Evolutionary conservation across 2,797 vertebrate species (phyloP).

Genomic region (Melanotaenia maccullochi): DNA sequence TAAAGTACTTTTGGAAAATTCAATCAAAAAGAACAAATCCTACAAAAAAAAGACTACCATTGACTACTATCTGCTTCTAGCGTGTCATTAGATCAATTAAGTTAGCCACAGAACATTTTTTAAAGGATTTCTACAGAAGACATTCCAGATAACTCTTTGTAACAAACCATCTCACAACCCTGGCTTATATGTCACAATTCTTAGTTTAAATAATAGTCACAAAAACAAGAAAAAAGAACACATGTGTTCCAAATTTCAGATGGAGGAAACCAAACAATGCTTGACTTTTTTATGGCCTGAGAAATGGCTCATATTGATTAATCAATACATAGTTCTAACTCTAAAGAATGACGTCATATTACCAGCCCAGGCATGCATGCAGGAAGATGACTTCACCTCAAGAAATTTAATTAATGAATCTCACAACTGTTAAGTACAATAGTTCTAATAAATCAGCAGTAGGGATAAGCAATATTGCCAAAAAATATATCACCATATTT

Average conservation of each 20-base stretch:
- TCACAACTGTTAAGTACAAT: slow-evolving; percentile 53
- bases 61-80: neutral
- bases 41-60: neutral
- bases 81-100: neutral
- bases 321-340: neutral
- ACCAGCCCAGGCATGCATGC: neutral
- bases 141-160: neutral
- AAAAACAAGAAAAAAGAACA: neutral
- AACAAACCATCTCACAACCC: neutral
- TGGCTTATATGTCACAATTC: neutral
- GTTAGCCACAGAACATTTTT: neutral
- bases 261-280: neutral
- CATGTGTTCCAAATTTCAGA: neutral
- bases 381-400: slow-evolving; percentile 17
- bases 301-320: neutral
- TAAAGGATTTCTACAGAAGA: neutral
- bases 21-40: neutral
- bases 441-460: slow-evolving; percentile 34
- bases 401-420: slow-evolving; percentile 11
- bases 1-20: neutral
- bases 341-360: neutral
- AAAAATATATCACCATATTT: no score
- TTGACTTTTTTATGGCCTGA: neutral
- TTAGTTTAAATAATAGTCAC: neutral
- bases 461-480: no score